These are phyloP conservation scores for Ochotona curzoniae DNA, from an alignment of 2,113 vertebrate genomes.

Conservation along the genomic window DNA sequence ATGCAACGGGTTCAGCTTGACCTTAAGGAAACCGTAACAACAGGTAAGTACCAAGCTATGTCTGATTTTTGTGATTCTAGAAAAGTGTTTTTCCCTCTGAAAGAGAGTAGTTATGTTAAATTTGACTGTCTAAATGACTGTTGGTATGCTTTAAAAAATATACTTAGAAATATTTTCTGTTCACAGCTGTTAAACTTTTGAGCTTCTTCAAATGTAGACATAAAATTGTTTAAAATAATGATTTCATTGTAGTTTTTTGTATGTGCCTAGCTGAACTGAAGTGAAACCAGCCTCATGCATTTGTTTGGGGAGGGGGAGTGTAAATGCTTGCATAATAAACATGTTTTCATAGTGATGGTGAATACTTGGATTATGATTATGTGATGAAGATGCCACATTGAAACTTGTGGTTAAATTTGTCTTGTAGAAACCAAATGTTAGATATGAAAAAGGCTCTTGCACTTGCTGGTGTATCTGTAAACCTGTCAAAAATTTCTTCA, in stretches of 20 bases:
- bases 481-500: neutral
- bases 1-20: slow-evolving; percentile 87
- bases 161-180: slow-evolving; percentile 22
- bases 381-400: slow-evolving; percentile 1
- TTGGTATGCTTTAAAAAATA: neutral
- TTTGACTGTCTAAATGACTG: slow-evolving; percentile 11
- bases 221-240: slow-evolving; percentile 5
- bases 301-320: neutral
- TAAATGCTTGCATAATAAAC: neutral
- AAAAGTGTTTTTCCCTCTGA: neutral
- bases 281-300: neutral
- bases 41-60: slow-evolving; percentile 85
- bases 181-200: neutral
- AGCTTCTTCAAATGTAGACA: neutral
- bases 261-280: slow-evolving; percentile 2
- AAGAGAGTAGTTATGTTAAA: neutral
- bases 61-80: neutral
- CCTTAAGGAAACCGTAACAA: slow-evolving; percentile 92
- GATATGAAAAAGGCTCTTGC: neutral
- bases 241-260: neutral
- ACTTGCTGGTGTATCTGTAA: neutral
- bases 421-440: slow-evolving; percentile 1
- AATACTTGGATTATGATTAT: neutral
- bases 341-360: neutral
- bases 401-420: slow-evolving; percentile 1